Base-by-base conservation (phyloP, 1,140 invertebrate species). In the Bombus waltoni region DNA sequence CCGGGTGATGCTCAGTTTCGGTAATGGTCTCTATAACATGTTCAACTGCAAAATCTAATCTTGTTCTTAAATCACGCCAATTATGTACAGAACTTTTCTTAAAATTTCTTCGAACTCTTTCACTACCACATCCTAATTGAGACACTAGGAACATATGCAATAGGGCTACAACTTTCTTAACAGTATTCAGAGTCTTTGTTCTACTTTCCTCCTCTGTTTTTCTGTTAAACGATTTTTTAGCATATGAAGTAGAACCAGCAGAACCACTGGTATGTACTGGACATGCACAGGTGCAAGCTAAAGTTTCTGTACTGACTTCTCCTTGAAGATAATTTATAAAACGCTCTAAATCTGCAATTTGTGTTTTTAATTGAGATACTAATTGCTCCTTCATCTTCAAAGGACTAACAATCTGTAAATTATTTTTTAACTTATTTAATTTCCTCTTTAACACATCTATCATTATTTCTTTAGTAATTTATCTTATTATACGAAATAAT, bases 271-370 rank as follows among this genome's bases (percentile, higher is more conserved):
- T 94, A 91, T 97, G 97, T 59, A 97, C 95, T 38, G 97, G 95
- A 94, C 97, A 97, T 22, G 96, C 96, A 93, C 96, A 97, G 5
- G 96, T 96, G 92, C 97, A 97, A 5, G 95, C 94, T 25, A 95
- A 71, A 32, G 93, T 94, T 86, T 96, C 95, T 18, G 94, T 76
- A 89, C 94, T 94, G 2, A 96, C 95, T 91, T 97, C 97, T 94
- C 97, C 97, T 96, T 99, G 99, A 81, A 99, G 96, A 93, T 99
- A 99, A 91, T 98, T 97, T 92, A 99, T 99, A 94, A 99, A 99
- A 85, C 98, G 96, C 94, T 99, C 99, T 93, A 99, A 96, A 95
- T 99, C 99, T 72, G 97, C 97, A 74, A 99, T 98, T 95, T 99
- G 99, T 18, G 98, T 98, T 95, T 99, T 99, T 18, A 99, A 95